These are phyloP conservation scores for Luperina testacea DNA, from an alignment of 2,888 invertebrate species.

Conservation along the genomic window DNA sequence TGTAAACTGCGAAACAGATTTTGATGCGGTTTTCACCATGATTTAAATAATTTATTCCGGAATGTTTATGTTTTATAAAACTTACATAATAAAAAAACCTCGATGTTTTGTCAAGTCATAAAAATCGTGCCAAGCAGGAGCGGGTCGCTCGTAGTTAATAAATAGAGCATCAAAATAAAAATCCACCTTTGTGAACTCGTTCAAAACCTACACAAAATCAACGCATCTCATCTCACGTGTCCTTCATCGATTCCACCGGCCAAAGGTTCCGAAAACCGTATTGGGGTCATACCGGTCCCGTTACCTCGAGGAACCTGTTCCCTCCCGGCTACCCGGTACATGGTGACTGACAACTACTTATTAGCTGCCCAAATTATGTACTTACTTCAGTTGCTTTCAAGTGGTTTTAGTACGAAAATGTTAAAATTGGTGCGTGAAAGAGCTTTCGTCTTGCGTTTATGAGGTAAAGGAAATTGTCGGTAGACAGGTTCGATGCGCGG, in stretches of 20 bases:
- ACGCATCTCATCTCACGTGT: constrained; percentile 38
- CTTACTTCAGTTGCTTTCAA: constrained; percentile 31
- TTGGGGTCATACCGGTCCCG: constrained; percentile 76
- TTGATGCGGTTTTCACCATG: no score
- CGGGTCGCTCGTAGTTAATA: background rate
- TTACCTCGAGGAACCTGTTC: constrained; percentile 73
- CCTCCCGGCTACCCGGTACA: constrained; percentile 47
- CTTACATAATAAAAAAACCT: no score
- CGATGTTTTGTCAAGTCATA: background rate
- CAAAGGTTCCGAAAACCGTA: constrained; percentile 73
- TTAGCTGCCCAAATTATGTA: constrained; percentile 58
- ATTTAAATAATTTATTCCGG: background rate
- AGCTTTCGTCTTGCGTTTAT: constrained; percentile 24
- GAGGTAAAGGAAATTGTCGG: background rate
- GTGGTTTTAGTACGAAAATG: constrained; percentile 51
- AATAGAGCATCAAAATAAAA: background rate
- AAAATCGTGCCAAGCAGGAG: background rate
- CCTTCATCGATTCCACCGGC: constrained; percentile 54
- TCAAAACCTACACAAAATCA: background rate
- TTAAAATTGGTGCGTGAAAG: constrained; percentile 45
- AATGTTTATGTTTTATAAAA: background rate
- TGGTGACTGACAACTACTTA: constrained; percentile 63
- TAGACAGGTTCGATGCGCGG: no score
- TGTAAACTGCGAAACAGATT: background rate
- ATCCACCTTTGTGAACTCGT: background rate